These are phyloP conservation scores for Okapia johnstoni DNA, from an alignment of 2,113 vertebrate species.

Conservation along the genomic window DNA sequence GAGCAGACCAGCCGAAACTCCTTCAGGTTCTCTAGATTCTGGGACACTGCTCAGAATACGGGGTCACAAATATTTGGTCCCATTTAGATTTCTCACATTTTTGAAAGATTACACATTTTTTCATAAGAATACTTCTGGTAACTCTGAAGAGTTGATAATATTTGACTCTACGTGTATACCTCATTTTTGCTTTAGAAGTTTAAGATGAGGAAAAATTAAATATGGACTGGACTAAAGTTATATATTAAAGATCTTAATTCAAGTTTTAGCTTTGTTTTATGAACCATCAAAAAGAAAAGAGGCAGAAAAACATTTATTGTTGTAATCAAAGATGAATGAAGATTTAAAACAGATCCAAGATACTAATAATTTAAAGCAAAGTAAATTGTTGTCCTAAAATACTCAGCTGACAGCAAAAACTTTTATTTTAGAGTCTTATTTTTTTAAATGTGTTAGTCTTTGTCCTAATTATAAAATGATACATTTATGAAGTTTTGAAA, in stretches of 20 bases:
- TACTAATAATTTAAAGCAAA: background rate
- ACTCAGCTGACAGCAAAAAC: background rate
- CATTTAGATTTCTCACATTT: background rate
- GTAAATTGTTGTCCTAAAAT: conserved; percentile 17
- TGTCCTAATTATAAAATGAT: background rate
- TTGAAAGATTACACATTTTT: background rate
- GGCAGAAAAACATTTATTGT: background rate
- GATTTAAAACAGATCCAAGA: background rate
- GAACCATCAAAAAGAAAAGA: background rate
- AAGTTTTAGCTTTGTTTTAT: conserved; percentile 28
- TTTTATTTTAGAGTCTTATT: background rate
- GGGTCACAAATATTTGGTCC: background rate
- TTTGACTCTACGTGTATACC: background rate
- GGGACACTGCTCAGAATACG: background rate
- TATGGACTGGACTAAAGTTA: background rate
- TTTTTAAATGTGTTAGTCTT: background rate
- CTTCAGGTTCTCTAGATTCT: background rate
- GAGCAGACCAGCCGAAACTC: background rate
- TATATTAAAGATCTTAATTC: background rate
- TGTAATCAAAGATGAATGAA: conserved; percentile 10
- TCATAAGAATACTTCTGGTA: background rate
- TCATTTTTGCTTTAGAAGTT: conserved; percentile 1
- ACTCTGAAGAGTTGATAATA: background rate
- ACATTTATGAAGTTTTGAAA: background rate
- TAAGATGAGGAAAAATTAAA: conserved; percentile 6